Percentiles rank a stretch among this genome's conserved stretches.
These are phyloP conservation scores for Alligator mississippiensis DNA, from an alignment of 2,113 vertebrate species.

Conservation along the genomic window DNA sequence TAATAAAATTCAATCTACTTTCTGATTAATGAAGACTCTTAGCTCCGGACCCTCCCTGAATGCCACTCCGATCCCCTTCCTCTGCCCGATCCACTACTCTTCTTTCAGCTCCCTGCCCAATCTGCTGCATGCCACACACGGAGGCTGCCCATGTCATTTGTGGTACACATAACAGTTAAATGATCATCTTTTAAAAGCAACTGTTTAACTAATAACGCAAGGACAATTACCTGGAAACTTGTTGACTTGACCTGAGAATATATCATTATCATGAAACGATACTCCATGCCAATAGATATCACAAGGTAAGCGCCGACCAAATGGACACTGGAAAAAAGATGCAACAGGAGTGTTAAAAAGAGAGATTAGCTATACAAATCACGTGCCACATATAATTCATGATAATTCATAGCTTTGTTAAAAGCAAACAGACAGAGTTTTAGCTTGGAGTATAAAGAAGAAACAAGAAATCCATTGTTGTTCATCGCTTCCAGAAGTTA, in stretches of 20 bases:
- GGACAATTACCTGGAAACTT: conserved; percentile 93
- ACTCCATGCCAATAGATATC: conserved; percentile 98
- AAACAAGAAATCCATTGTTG: background rate
- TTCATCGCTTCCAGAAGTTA: background rate
- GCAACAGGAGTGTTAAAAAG: background rate
- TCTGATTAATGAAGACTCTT: too few relatives aligned
- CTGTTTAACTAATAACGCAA: background rate
- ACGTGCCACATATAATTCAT: background rate
- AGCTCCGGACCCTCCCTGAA: too few relatives aligned
- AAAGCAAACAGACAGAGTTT: background rate
- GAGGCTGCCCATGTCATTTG: too few relatives aligned
- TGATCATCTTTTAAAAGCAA: fast-evolving
- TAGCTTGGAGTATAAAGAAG: background rate
- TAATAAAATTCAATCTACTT: too few relatives aligned
- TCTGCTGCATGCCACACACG: too few relatives aligned
- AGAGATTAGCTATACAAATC: background rate
- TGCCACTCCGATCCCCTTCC: too few relatives aligned
- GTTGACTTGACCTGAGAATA: conserved; percentile 96
- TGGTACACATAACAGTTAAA: background rate
- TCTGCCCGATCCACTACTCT: too few relatives aligned
- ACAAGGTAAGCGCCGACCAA: conserved; percentile 90
- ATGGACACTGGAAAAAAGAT: conserved; percentile 83
- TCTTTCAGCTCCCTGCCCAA: too few relatives aligned
- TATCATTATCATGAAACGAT: conserved; percentile 94
- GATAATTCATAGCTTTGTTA: background rate